Conservation (phyloP, 2,888 invertebrate genomes). For the Trissolcus brochymenae region DNA sequence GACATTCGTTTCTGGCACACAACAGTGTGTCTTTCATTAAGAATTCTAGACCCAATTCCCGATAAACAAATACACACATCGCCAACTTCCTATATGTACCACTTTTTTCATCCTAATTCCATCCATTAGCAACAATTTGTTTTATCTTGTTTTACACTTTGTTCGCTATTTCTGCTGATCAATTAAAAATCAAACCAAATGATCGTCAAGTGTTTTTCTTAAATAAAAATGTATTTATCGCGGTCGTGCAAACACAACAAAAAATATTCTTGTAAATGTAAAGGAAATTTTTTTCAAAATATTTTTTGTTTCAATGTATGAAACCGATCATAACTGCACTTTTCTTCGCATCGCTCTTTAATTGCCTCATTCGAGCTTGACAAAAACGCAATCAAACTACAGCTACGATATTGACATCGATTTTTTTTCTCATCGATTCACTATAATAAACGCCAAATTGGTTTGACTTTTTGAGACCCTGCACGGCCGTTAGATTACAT, state of each 20-base stretch:
- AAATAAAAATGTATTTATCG: too few species aligned
- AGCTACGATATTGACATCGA: conserved; percentile 1
- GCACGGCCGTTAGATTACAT: conserved; percentile 24
- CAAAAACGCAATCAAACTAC: conserved; percentile 7
- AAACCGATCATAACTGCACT: too few species aligned
- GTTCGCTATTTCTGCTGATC: too few species aligned
- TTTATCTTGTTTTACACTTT: conserved; percentile 1
- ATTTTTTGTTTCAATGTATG: too few species aligned
- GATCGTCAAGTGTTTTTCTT: too few species aligned
- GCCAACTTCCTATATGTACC: conserved; percentile 35
- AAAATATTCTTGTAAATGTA: too few species aligned
- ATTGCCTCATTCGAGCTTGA: conserved; percentile 2
- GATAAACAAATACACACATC: conserved; percentile 48
- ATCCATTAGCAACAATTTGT: conserved; percentile 28
- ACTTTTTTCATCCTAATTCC: conserved; percentile 45
- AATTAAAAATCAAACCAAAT: too few species aligned
- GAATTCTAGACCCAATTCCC: conserved; percentile 52
- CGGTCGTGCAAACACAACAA: too few species aligned
- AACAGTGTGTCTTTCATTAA: conserved; percentile 51
- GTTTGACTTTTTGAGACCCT: conserved; percentile 16
- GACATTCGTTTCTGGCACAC: conserved; percentile 56
- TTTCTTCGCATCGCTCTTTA: background rate
- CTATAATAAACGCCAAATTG: conserved; percentile 25
- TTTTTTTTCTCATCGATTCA: conserved; percentile 1
- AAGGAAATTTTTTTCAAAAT: too few species aligned